Evolutionary conservation across 2,888 invertebrate species (phyloP).

Genomic region (Mayetiola destructor): DNA sequence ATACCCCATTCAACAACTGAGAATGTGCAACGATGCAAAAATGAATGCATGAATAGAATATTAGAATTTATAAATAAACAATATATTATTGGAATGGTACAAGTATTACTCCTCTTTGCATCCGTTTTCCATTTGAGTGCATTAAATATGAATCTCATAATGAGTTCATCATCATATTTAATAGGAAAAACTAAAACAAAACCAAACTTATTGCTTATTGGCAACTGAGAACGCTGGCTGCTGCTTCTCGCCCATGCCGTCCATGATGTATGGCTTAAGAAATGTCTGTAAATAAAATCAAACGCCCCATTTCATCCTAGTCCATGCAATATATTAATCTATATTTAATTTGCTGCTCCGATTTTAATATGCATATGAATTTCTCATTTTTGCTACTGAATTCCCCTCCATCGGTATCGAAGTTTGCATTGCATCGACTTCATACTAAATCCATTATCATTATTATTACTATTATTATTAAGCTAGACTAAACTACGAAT

Average conservation of each 20-base stretch:
- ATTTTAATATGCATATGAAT: neutral
- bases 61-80: too few species aligned
- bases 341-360: conserved; percentile 9
- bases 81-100: too few species aligned
- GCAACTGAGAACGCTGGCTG: too few species aligned
- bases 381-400: neutral
- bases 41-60: too few species aligned
- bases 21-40: too few species aligned
- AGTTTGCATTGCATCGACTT: too few species aligned
- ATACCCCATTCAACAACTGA: too few species aligned
- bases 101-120: too few species aligned
- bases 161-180: conserved; percentile 1
- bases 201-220: too few species aligned
- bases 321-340: neutral
- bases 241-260: too few species aligned
- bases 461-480: neutral
- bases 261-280: neutral
- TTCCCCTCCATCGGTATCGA: neutral
- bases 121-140: neutral
- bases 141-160: conserved; percentile 7
- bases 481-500: neutral
- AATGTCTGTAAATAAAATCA: neutral
- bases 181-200: neutral
- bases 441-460: conserved; percentile 3
- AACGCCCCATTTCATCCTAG: conserved; percentile 6